These are phyloP conservation scores for Siderastrea radians DNA, from an alignment of 92 coral and sea anemone genomes.

Conservation along the genomic window DNA sequence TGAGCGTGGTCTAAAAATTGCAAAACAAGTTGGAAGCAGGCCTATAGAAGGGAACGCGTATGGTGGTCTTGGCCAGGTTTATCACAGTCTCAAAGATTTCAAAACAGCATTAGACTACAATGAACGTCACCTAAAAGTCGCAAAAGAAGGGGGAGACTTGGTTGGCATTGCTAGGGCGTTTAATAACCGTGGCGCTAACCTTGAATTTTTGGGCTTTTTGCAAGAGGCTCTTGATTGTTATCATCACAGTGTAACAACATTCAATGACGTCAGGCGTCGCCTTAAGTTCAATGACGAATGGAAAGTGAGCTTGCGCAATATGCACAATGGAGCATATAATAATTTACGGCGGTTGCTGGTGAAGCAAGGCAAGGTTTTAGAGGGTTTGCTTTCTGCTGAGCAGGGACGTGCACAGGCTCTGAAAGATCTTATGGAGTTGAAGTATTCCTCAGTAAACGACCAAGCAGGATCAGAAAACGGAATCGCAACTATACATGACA, in stretches of 20 bases:
- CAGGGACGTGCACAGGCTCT: slow-evolving; percentile 32
- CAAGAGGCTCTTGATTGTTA: slow-evolving; percentile 4
- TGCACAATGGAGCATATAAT: not conserved
- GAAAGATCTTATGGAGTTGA: slow-evolving; percentile 17
- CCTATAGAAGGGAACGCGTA: slow-evolving; percentile 9
- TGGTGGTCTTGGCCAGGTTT: not conserved
- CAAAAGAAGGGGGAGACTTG: not conserved
- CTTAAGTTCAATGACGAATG: slow-evolving; percentile 6
- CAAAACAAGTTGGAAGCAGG: slow-evolving; percentile 4
- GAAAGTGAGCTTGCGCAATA: slow-evolving; percentile 12
- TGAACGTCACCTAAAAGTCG: not conserved
- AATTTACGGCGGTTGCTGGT: not conserved
- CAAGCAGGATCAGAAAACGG: not conserved
- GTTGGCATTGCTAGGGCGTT: not conserved
- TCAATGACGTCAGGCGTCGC: not conserved
- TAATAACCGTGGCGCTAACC: not conserved
- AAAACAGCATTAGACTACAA: not conserved
- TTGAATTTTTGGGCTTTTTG: not conserved
- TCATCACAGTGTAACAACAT: not conserved
- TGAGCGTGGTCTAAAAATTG: not conserved
- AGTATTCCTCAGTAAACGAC: not conserved
- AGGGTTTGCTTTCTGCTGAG: slow-evolving; percentile 7
- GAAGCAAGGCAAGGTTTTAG: not conserved
- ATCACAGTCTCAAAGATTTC: not conserved
- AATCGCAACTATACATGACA: not conserved